Base-by-base conservation (phyloP, 2,888 invertebrate genomes). In the Oscheius onirici region DNA sequence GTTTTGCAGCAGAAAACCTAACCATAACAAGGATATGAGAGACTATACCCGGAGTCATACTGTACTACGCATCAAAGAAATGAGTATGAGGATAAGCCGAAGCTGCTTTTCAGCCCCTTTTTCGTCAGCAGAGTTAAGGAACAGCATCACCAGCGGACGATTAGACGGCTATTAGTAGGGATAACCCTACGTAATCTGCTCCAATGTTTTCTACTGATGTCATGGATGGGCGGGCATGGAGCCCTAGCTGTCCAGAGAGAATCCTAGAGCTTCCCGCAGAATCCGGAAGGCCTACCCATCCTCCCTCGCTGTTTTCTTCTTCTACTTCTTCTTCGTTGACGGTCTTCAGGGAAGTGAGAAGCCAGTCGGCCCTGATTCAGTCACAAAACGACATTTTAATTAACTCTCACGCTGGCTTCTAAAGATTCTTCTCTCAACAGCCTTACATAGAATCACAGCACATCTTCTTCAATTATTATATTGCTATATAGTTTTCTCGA, bases 211-310 rank as follows among this genome's bases (percentile, higher is more conserved):
- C 44, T 41, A 10, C 60, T 63, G 63, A 63, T 63, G 46, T 63
- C 63, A 63, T 28, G 6, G 46, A 63, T 44, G 63, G 63, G 63
- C 63, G 63, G 46, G 43, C 17, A 34, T n/a, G 10, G 55, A 55
- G 26, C 26, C 46, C 20, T n/a, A n/a, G n/a, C n/a, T 8, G 34
- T 8, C n/a, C 3, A 46, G 46, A 15, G 20, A 15, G 43, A 43
- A 43, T 43, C 46, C 46, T 46, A 46, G 20, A 17, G 20, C n/a
- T 46, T 46, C 15, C 15, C n/a, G 3, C 20, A 46, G 20, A 46
- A 20, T 15, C 46, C 20, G 46, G 46, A 46, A 46, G 46, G 15
- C 34, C 34, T 8, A 34, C 34, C 34, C 34, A 34, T 46, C 46
- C 51, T 51, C 51, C 51, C 51, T 51, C 51, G 24, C 51, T 51